Evolutionary conservation across 2,797 vertebrate genomes (phyloP).

Genomic region (Carcharodon carcharias): DNA sequence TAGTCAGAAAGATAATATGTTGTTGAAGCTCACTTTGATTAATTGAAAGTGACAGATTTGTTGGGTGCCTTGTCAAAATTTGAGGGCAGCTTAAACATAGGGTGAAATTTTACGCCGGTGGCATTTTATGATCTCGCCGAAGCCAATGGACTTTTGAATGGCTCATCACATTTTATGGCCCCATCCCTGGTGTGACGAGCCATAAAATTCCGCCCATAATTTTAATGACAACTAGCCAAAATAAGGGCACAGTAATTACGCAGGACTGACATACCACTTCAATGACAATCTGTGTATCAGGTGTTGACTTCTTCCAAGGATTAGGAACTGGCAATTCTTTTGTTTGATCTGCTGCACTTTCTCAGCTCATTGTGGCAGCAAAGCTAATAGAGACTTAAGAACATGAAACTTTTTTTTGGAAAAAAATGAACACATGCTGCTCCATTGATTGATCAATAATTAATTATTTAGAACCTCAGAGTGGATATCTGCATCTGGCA

Average conservation of each 20-base stretch:
- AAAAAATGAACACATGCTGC: not conserved
- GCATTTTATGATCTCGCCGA: too few species aligned
- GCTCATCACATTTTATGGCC: too few species aligned
- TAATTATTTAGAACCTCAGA: slow-evolving; percentile 80
- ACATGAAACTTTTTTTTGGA: slow-evolving; percentile 43
- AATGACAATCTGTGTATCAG: not conserved
- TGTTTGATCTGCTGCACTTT: slow-evolving; percentile 7
- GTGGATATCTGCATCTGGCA: slow-evolving; percentile 53
- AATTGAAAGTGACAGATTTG: slow-evolving; percentile 30
- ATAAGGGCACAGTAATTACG: not conserved
- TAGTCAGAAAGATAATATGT: not conserved
- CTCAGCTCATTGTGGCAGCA: slow-evolving; percentile 44
- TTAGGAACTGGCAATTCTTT: not conserved
- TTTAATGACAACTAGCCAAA: not conserved
- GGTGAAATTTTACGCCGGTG: too few species aligned
- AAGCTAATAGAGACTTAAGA: slow-evolving; percentile 49
- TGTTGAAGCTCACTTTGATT: not conserved
- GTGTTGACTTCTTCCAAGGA: not conserved
- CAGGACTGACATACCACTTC: not conserved
- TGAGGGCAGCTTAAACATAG: not conserved
- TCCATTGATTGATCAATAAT: slow-evolving; percentile 67
- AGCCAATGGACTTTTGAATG: too few species aligned
- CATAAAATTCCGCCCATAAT: too few species aligned
- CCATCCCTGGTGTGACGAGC: too few species aligned
- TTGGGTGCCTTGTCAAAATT: not conserved